These are phyloP conservation scores for Lasioglossum morio DNA, from an alignment of 2,888 invertebrate genomes.

Conservation along the genomic window DNA sequence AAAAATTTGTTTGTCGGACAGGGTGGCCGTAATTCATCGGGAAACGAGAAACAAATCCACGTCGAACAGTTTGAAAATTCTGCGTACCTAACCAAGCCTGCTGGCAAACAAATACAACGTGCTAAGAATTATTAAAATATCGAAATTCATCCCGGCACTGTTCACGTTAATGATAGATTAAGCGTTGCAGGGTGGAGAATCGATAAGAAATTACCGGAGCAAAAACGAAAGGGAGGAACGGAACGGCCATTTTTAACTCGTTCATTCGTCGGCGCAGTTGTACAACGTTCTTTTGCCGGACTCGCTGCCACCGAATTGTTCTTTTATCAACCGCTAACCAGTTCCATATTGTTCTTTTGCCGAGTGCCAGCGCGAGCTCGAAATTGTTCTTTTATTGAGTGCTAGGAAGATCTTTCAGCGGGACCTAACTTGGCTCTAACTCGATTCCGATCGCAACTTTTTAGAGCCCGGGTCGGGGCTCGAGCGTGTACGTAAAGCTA, in stretches of 20 bases:
- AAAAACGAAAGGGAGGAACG: neutral
- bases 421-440: neutral
- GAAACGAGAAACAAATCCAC: neutral
- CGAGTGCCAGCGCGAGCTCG: neutral
- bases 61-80: neutral
- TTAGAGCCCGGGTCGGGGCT: neutral
- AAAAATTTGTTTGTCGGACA: neutral
- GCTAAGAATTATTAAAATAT: too few species aligned
- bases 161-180: neutral
- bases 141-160: neutral
- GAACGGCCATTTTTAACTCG: conserved; percentile 12
- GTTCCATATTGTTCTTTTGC: conserved; percentile 8
- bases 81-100: too few species aligned
- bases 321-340: conserved; percentile 18
- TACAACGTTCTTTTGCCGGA: neutral
- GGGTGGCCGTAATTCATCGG: neutral
- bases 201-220: neutral
- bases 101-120: too few species aligned
- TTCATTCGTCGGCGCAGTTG: neutral
- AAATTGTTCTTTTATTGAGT: conserved; percentile 16
- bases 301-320: neutral
- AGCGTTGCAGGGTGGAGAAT: too few species aligned
- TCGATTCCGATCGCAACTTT: conserved; percentile 12
- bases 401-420: conserved; percentile 10
- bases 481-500: neutral